Conservation (phyloP, 64 coral and sea anemone genomes). For the Montipora efflorescens region DNA sequence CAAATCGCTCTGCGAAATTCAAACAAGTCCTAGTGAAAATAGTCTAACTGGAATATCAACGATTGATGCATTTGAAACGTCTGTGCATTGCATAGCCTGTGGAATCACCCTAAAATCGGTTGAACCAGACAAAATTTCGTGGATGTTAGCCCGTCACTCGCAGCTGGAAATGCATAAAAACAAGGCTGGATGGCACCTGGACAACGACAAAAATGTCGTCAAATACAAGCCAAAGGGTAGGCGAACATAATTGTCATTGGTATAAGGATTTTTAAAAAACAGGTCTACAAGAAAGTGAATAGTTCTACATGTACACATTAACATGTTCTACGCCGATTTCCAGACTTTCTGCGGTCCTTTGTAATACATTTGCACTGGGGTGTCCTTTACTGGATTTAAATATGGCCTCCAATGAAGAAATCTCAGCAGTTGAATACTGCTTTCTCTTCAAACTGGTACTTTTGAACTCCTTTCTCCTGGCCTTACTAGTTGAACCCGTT, state of each 20-base stretch:
- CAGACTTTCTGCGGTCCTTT: conserved; percentile 13
- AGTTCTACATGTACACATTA: neutral
- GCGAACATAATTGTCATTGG: neutral
- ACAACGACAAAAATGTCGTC: conserved; percentile 15
- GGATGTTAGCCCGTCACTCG: neutral
- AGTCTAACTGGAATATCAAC: conserved; percentile 7
- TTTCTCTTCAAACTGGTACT: neutral
- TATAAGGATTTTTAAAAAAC: no score
- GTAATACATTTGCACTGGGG: neutral
- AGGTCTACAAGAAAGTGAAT: neutral
- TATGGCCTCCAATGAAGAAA: neutral
- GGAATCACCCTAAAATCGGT: neutral
- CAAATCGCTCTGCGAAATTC: conserved; percentile 9
- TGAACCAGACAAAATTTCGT: neutral
- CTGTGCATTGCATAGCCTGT: conserved; percentile 23
- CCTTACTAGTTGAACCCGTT: neutral
- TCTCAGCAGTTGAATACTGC: conserved; percentile 16
- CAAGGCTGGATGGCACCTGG: neutral
- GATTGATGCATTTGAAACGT: neutral
- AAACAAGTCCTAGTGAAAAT: conserved; percentile 6
- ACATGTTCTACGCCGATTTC: conserved; percentile 5
- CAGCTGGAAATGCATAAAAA: conserved; percentile 13
- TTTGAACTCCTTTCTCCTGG: neutral
- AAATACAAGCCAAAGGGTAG: conserved; percentile 23
- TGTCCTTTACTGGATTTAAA: conserved; percentile 6